These are phyloP conservation scores for Hyperoodon ampullatus DNA, from an alignment of 2,113 vertebrate genomes.

Conservation along the genomic window DNA sequence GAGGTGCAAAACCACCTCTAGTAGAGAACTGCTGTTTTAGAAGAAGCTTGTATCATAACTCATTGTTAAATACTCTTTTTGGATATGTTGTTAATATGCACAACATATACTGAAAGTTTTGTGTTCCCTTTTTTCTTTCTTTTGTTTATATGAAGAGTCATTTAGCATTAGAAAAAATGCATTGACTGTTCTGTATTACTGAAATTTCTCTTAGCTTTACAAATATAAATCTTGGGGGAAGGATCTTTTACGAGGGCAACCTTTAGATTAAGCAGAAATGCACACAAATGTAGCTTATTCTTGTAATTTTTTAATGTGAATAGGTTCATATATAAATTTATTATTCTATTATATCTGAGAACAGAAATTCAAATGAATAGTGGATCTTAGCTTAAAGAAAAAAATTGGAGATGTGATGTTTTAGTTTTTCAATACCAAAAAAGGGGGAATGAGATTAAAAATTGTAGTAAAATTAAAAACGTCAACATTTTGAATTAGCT, in stretches of 20 bases:
- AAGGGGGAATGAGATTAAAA: not conserved
- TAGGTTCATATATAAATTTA: conserved; percentile 28
- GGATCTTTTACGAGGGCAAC: not conserved
- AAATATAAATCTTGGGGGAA: not conserved
- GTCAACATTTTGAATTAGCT: conserved; percentile 47
- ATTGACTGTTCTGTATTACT: not conserved
- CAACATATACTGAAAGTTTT: not conserved
- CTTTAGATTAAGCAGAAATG: conserved; percentile 54
- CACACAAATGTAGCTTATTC: conserved; percentile 18
- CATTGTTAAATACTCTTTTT: conserved; percentile 20
- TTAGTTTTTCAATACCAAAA: not conserved
- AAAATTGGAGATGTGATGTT: not conserved
- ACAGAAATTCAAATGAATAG: conserved; percentile 49
- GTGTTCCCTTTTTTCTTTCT: not conserved
- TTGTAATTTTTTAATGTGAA: conserved; percentile 12
- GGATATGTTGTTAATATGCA: not conserved
- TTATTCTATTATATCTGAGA: not conserved
- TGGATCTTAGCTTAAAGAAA: not conserved
- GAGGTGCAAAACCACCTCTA: not conserved
- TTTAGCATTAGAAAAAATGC: not conserved
- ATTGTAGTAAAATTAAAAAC: conserved; percentile 38
- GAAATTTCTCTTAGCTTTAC: not conserved
- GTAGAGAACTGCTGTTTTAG: not conserved
- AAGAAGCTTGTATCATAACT: not conserved
- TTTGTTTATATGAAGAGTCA: not conserved